phyloP scores from a whole-genome alignment of 2,797 vertebrate genomes.

The Lepus townsendii region DNA sequence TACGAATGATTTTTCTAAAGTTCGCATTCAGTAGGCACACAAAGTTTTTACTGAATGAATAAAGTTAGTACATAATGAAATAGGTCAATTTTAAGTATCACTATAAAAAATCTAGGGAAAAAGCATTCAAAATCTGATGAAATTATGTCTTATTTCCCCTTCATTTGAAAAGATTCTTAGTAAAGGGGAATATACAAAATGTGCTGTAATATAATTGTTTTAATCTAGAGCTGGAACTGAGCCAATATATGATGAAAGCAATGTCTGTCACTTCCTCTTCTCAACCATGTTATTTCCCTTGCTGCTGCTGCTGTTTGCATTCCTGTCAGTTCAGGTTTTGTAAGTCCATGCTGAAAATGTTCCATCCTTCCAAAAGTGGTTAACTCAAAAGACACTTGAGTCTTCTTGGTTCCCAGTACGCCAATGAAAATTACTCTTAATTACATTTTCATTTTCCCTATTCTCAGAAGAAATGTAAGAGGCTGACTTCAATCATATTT shows the following conservation, averaged over 20 bases:
- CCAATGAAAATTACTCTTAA: background rate
- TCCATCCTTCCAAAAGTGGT: background rate
- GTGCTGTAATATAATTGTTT: background rate
- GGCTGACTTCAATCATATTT: background rate
- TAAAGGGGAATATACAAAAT: background rate
- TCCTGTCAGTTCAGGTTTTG: slow-evolving; percentile 33
- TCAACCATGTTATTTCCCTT: background rate
- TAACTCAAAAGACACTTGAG: background rate
- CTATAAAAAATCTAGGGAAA: slow-evolving; percentile 33
- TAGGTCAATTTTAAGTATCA: slow-evolving; percentile 33
- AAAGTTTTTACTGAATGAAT: slow-evolving; percentile 30
- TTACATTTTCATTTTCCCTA: slow-evolving; percentile 24
- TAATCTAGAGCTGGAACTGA: background rate
- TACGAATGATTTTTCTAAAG: slow-evolving; percentile 8
- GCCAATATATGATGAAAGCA: background rate
- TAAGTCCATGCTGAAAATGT: background rate
- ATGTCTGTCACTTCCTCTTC: background rate
- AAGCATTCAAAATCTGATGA: slow-evolving; percentile 27
- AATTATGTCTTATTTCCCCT: slow-evolving; percentile 12
- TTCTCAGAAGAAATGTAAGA: slow-evolving; percentile 31
- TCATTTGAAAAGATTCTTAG: slow-evolving; percentile 45
- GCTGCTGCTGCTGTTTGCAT: background rate
- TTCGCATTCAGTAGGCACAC: background rate
- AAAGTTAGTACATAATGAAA: background rate
- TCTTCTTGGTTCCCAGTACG: slow-evolving; percentile 38